Conservation (phyloP, 2,797 vertebrate genomes). For the Notolepis coatsorum region DNA sequence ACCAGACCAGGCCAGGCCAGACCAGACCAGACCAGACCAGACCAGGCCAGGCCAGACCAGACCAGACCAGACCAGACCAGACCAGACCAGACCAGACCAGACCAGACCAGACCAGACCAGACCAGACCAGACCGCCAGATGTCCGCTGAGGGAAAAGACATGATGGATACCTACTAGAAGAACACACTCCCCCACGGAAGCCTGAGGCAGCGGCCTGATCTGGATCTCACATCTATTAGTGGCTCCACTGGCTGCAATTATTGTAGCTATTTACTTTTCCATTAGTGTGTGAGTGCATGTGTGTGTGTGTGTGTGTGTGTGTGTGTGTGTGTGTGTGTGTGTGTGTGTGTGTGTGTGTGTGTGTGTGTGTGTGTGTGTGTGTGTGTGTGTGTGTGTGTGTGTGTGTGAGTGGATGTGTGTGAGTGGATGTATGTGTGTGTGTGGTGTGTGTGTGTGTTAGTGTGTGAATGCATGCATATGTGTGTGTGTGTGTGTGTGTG, state of each 20-base stretch:
- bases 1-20: conserved; percentile 4
- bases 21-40: conserved; percentile 19
- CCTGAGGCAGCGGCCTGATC: conserved; percentile 46
- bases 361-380: conserved; percentile 19
- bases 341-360: background rate
- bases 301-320: conserved; percentile 11
- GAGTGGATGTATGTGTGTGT: conserved; percentile 19
- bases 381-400: conserved; percentile 9
- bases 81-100: conserved; percentile 19
- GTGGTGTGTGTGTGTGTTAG: conserved; percentile 7
- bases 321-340: conserved; percentile 1
- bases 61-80: conserved; percentile 5
- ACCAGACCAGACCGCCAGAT: conserved; percentile 9
- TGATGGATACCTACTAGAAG: conserved; percentile 31
- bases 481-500: background rate
- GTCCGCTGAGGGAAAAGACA: conserved; percentile 49
- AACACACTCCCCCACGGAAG: conserved; percentile 44
- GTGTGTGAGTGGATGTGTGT: background rate
- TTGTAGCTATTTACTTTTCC: conserved; percentile 57
- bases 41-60: conserved; percentile 24
- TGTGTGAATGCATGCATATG: no score
- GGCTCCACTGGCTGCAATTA: conserved; percentile 42
- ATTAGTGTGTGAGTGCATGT: conserved; percentile 40
- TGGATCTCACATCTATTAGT: conserved; percentile 55
- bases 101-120: conserved; percentile 25